A percentile compares a stretch with the other conserved stretches of the same genome.
These are phyloP conservation scores for Rhinolophus sinicus DNA, from an alignment of 2,113 vertebrate genomes.

Conservation along the genomic window DNA sequence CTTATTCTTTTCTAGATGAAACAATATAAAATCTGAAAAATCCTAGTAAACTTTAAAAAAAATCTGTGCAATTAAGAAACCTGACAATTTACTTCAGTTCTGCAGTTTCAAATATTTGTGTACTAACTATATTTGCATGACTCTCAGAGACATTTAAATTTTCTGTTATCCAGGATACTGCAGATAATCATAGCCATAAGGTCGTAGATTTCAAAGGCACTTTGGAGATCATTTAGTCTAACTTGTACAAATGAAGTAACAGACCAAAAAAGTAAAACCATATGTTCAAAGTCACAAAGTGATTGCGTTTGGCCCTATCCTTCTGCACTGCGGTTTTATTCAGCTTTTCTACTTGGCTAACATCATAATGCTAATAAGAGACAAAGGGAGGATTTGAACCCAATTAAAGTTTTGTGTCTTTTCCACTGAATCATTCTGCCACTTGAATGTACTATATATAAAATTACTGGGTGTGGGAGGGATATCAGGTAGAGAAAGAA, in stretches of 20 bases:
- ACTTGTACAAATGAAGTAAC: conserved; percentile 35
- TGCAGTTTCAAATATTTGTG: neutral
- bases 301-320: neutral
- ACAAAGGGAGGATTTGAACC: neutral
- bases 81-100: neutral
- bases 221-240: neutral
- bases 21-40: conserved; percentile 41
- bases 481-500: neutral
- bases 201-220: neutral
- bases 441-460: neutral
- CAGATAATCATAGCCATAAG: neutral
- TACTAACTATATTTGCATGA: neutral
- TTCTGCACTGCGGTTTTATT: neutral
- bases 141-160: neutral
- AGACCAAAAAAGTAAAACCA: neutral
- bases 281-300: neutral
- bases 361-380: neutral
- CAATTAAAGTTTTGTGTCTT: neutral
- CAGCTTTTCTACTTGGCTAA: neutral
- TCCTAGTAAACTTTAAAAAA: neutral
- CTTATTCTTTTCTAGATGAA: conserved; percentile 33
- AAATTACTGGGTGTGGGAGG: neutral
- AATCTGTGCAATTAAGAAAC: conserved; percentile 21
- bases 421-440: neutral
- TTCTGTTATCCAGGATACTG: neutral